These are phyloP conservation scores for Oceanodroma leucorhoa DNA, from an alignment of 2,797 vertebrate species.

Conservation along the genomic window DNA sequence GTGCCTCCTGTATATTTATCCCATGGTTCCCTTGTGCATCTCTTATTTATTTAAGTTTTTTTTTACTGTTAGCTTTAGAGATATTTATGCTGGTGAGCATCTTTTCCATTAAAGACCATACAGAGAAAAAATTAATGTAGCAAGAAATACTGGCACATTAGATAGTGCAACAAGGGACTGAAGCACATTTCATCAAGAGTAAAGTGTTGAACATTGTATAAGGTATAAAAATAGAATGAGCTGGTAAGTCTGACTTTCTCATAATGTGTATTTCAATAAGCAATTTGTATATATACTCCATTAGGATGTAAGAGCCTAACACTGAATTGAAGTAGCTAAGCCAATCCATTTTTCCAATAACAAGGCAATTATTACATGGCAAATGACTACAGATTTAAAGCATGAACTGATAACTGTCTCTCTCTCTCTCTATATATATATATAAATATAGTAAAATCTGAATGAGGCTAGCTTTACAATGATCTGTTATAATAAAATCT, in stretches of 20 bases:
- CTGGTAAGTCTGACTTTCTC: constrained; percentile 19
- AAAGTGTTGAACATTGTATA: neutral
- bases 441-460: neutral
- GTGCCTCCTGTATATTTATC: constrained; percentile 22
- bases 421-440: neutral
- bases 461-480: constrained; percentile 14
- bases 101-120: constrained; percentile 40
- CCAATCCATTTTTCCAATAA: constrained; percentile 41
- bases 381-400: constrained; percentile 12
- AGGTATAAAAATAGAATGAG: constrained; percentile 39
- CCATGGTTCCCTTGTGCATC: constrained; percentile 7
- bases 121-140: constrained; percentile 56
- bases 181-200: constrained; percentile 47
- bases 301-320: neutral
- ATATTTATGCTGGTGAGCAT: constrained; percentile 32
- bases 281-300: constrained; percentile 37
- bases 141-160: constrained; percentile 58
- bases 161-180: constrained; percentile 34
- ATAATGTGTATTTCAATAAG: constrained; percentile 8
- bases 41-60: constrained; percentile 36
- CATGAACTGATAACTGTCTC: neutral
- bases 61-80: constrained; percentile 40
- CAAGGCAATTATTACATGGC: constrained; percentile 30
- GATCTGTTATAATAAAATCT: constrained; percentile 19
- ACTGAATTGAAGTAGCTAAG: neutral